Base-by-base conservation (phyloP, 2,797 vertebrate genomes). In the Melanotaenia maccullochi region DNA sequence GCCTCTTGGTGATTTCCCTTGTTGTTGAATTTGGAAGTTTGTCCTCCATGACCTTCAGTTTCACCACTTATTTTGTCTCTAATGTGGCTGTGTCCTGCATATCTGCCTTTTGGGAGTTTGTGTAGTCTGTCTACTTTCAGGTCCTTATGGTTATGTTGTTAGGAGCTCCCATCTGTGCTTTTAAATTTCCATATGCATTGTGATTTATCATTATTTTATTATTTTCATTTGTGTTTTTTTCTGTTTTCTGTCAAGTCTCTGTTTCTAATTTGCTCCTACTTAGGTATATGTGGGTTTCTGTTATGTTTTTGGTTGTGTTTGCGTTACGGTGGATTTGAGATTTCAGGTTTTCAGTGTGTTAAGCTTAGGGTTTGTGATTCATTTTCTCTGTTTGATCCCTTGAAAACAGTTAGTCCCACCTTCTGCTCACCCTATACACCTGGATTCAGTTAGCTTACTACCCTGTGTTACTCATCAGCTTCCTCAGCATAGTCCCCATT, bases 121-220 rank as follows among this genome's bases (percentile, higher is more conserved):
- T 64, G 36, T 49, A 64, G 30, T 66, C 61, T 63, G 58, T 61
- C 51, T n/a, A 5, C 5, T 42, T 40, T 62, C 49, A 68, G 42
- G 14, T n/a, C 25, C 44, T 40, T 13, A n/a, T 4, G 3, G 40
- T 56, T 47, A 58, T 9, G 3, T 28, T 22, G 35, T 24, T n/a
- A 20, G 4, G 22, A 55, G 14, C 12, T 54, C 51, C 51, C 51
- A 25, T 3, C 24, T 55, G 25, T 55, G 3, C 25, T 24, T 9
- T 12, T 13, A 9, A 12, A 5, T 54, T 28, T 28, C 2, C 9
- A 4, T 24, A 30, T 2, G 3, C 22, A 24, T 51, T 51, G 9
- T 51, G 8, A n/a, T 51, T 28, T 54, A 25, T 54, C 22, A 13
- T 28, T 3, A 16, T 28, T 1, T 16, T 5, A 13, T 24, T 28